These are phyloP conservation scores for Brachionus asplanchnoidis DNA, from an alignment of 1,140 invertebrate genomes.

Conservation along the genomic window DNA sequence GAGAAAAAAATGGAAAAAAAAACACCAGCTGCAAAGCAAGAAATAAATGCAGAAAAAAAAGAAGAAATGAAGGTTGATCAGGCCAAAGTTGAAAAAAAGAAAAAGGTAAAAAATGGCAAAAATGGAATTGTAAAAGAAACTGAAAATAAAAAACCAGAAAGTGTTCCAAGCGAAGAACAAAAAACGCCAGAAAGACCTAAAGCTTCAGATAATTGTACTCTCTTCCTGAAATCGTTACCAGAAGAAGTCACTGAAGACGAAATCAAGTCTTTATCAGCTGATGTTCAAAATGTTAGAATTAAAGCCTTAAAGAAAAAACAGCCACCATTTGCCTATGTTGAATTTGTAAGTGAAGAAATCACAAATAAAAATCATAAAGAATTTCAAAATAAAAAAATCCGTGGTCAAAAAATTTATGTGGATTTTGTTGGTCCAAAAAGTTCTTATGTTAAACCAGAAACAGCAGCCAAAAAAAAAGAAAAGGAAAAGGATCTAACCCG, in stretches of 20 bases:
- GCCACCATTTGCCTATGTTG: constrained; percentile 50
- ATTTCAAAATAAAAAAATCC: constrained; percentile 48
- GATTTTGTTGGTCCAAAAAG: constrained; percentile 45
- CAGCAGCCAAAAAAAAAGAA: not conserved
- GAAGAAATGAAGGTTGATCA: constrained; percentile 33
- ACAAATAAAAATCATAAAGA: constrained; percentile 46
- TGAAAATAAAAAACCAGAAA: constrained; percentile 39
- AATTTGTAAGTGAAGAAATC: constrained; percentile 46
- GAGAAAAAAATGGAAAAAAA: not conserved
- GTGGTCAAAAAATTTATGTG: constrained; percentile 47
- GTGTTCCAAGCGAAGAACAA: constrained; percentile 39
- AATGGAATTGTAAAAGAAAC: constrained; percentile 6
- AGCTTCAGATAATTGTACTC: constrained; percentile 42
- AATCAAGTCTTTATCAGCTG: constrained; percentile 67
- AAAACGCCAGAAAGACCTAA: constrained; percentile 24
- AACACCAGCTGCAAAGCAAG: not conserved
- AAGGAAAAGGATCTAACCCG: not conserved
- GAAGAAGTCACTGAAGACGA: constrained; percentile 73
- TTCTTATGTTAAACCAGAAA: constrained; percentile 31
- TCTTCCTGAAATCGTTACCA: constrained; percentile 83
- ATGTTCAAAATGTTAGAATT: constrained; percentile 62
- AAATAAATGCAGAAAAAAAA: not conserved
- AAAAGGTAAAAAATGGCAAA: constrained; percentile 25
- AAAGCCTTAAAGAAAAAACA: constrained; percentile 42
- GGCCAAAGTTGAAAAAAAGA: constrained; percentile 18